These are phyloP conservation scores for Drosophila saltans DNA, from an alignment of 1,140 invertebrate species.

Conservation along the genomic window DNA sequence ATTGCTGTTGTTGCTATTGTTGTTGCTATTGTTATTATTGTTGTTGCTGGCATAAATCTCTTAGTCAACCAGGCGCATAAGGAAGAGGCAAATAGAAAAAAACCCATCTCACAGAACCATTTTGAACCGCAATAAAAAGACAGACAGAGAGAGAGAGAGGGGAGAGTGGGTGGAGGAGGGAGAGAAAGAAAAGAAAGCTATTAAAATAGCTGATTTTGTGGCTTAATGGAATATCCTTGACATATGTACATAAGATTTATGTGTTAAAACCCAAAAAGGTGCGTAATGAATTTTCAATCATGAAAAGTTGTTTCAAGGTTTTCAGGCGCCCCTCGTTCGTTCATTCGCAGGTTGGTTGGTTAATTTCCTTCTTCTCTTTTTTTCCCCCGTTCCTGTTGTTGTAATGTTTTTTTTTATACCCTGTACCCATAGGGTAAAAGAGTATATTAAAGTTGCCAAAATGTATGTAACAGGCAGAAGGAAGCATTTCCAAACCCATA, in stretches of 20 bases:
- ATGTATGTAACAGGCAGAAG: too few species aligned
- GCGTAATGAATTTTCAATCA: constrained; percentile 14
- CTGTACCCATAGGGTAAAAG: too few species aligned
- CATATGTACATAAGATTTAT: constrained; percentile 17
- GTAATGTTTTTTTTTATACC: not conserved
- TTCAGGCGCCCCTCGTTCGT: not conserved
- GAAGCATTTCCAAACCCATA: too few species aligned
- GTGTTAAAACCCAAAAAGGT: constrained; percentile 9
- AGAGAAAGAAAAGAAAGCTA: not conserved
- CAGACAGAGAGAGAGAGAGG: not conserved
- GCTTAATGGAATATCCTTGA: constrained; percentile 21
- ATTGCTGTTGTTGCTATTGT: constrained; percentile 53
- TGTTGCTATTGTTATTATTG: constrained; percentile 53
- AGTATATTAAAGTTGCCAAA: too few species aligned
- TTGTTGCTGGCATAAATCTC: constrained; percentile 29
- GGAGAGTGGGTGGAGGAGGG: too few species aligned
- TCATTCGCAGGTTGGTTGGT: not conserved
- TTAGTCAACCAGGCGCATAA: constrained; percentile 30
- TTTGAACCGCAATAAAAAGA: constrained; percentile 13
- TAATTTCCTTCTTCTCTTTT: not conserved
- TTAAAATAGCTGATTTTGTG: constrained; percentile 17
- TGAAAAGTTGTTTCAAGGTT: constrained; percentile 10
- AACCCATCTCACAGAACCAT: constrained; percentile 1
- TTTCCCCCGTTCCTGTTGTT: not conserved
- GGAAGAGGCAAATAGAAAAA: not conserved